Conservation (phyloP, 2,888 invertebrate genomes). For the Sarcophaga variegata region DNA sequence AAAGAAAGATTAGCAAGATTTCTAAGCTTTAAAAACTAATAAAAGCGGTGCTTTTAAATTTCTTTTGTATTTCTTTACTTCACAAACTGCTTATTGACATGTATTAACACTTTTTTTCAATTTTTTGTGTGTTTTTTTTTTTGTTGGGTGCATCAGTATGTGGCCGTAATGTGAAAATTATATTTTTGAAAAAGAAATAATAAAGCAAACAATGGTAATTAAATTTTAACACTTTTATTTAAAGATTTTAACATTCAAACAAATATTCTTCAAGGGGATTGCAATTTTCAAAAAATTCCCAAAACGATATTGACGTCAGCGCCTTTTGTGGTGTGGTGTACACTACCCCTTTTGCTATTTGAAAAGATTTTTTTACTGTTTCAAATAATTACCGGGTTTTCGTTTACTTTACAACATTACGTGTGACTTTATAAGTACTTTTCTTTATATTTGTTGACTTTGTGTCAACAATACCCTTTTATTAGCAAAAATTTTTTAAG, state of each 20-base stretch:
- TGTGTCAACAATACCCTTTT: constrained; percentile 55
- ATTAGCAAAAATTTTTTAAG: constrained; percentile 54
- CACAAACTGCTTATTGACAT: constrained; percentile 37
- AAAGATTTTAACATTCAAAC: neutral
- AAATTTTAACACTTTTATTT: constrained; percentile 39
- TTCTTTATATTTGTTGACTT: constrained; percentile 12
- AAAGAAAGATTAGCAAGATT: neutral
- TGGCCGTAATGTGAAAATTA: constrained; percentile 65
- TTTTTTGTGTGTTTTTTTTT: too few relatives aligned
- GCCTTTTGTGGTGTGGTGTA: neutral
- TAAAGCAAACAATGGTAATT: constrained; percentile 57
- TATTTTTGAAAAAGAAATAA: neutral
- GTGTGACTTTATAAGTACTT: constrained; percentile 53
- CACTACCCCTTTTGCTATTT: too few relatives aligned
- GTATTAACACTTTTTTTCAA: neutral
- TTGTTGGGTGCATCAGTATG: constrained; percentile 26
- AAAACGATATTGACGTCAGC: constrained; percentile 52
- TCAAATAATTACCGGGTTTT: constrained; percentile 59
- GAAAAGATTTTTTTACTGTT: constrained; percentile 1
- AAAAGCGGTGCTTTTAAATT: constrained; percentile 27
- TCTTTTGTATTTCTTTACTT: neutral
- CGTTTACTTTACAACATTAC: constrained; percentile 13
- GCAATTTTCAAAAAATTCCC: constrained; percentile 46
- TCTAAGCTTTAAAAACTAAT: neutral
- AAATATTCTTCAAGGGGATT: neutral